Evolutionary conservation across 2,888 invertebrate genomes (phyloP), one percentile per base, ranked within the genome.

Genomic region (Caenorhabditis imperialis): DNA sequence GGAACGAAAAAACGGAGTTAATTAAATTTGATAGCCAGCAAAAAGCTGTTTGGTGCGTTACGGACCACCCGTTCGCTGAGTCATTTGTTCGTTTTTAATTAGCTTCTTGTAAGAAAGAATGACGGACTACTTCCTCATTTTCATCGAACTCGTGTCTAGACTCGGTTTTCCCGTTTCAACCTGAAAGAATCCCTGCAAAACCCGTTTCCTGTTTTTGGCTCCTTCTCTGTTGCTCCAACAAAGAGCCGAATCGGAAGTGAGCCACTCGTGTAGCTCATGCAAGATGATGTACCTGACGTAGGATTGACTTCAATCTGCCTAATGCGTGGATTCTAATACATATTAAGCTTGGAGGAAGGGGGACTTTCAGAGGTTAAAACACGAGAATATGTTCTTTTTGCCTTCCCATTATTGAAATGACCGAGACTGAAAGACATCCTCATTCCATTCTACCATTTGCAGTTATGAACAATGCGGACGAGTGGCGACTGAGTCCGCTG

Each of bases 401-500:
- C 18, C 40, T 22, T 30, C 47, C 63, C 54, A 54, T 65, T 47
- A 63, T 37, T 16, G 30, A 40, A 65, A 55, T 65, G n/a, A n/a
- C n/a, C n/a, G n/a, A n/a, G n/a, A n/a, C n/a, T n/a, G n/a, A 16
- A 55, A 40, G 18, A 30, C 20, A 35, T 23, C 18, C 12, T 33
- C 20, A 14, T 33, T 33, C 7, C 22, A 22, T 23, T 38, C 8
- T 18, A 12, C n/a, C 30, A 8, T 45, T 65, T 77, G 57, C 76
- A 78, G 76, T 72, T 53, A 77, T 76, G 75, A 57, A 58, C 51
- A 73, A 79, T 54, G 65, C 65, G 37, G 53, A 50, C 38, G 72
- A 69, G 57, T 85, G 85, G 85, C 71, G 79, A 58, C 23, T 62
- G 37, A 60, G 62, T 61, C 81, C 80, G 27, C 71, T 85, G 20